These are phyloP conservation scores for Lasioglossum zephyrum DNA, from an alignment of 2,888 invertebrate species.

Conservation along the genomic window DNA sequence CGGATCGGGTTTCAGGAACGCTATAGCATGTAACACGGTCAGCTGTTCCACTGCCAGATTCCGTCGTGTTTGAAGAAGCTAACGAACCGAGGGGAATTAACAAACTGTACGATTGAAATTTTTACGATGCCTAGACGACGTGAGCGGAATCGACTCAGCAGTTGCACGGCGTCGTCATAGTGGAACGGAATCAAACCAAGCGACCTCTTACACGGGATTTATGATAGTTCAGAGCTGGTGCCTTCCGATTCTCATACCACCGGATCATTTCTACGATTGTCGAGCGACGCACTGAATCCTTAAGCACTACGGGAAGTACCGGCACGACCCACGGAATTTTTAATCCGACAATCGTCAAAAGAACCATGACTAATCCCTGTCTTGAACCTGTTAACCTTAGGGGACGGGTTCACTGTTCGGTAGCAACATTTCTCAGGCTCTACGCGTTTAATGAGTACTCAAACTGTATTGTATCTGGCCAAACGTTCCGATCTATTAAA, in stretches of 20 bases:
- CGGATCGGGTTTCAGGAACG: not conserved
- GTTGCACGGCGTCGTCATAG: too few species aligned
- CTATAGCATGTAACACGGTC: constrained; percentile 6
- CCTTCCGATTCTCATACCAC: constrained; percentile 15
- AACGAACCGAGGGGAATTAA: constrained; percentile 11
- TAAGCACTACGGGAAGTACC: not conserved
- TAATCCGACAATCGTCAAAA: not conserved
- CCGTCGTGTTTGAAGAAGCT: not conserved
- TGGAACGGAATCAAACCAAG: not conserved
- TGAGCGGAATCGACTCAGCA: constrained; percentile 25
- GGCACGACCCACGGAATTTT: not conserved
- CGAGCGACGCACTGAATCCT: constrained; percentile 27
- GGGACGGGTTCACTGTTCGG: not conserved
- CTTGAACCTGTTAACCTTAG: not conserved
- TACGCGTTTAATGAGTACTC: not conserved
- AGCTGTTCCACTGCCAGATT: constrained; percentile 8
- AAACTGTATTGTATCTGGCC: not conserved
- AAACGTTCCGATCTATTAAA: not conserved
- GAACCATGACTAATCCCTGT: not conserved
- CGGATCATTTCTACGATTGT: constrained; percentile 4
- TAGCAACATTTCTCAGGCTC: not conserved
- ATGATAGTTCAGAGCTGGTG: constrained; percentile 21
- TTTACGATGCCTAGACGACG: constrained; percentile 2
- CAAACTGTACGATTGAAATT: constrained; percentile 12
- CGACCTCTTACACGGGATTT: constrained; percentile 35